A percentile compares a stretch with the other conserved stretches of the same genome.
phyloP scores from a whole-genome alignment of 1,140 invertebrate genomes.

The Heterodera schachtii region DNA sequence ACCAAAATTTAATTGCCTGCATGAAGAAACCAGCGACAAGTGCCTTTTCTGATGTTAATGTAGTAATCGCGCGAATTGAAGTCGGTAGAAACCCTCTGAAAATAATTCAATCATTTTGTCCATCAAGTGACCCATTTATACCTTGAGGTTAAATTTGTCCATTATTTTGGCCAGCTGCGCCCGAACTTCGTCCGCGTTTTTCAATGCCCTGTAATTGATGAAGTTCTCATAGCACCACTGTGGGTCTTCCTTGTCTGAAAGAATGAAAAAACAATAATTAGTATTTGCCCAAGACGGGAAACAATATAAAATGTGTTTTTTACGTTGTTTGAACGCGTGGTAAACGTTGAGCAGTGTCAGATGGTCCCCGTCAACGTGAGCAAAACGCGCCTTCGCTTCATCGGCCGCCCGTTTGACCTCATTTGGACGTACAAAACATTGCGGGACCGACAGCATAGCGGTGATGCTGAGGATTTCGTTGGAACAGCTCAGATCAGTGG shows the following conservation, averaged over 20 bases:
- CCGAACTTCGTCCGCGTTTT: constrained; percentile 84
- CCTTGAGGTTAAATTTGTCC: constrained; percentile 87
- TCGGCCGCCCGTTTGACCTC: constrained; percentile 98
- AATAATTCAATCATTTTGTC: background rate
- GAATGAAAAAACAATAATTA: background rate
- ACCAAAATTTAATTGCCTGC: constrained; percentile 76
- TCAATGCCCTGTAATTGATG: constrained; percentile 94
- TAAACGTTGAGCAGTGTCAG: constrained; percentile 90
- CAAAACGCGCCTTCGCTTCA: constrained; percentile 97
- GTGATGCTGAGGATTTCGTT: constrained; percentile 99
- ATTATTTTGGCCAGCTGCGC: constrained; percentile 82
- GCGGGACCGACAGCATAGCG: constrained; percentile 91
- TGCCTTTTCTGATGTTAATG: constrained; percentile 96
- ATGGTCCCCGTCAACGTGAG: constrained; percentile 99
- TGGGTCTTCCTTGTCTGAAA: constrained; percentile 78
- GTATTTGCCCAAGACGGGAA: background rate
- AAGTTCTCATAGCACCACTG: constrained; percentile 99
- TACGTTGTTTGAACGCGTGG: constrained; percentile 98
- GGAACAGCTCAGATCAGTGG: constrained; percentile 91
- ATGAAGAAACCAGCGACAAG: constrained; percentile 98
- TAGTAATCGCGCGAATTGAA: constrained; percentile 98
- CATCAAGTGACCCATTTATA: constrained; percentile 67
- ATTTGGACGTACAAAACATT: constrained; percentile 98
- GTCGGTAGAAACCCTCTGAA: constrained; percentile 79
- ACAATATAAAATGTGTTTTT: background rate